Evolutionary conservation across 2,797 vertebrate genomes (phyloP), one percentile per base, ranked within the genome.

Genomic region (Orestias chungarensis): DNA sequence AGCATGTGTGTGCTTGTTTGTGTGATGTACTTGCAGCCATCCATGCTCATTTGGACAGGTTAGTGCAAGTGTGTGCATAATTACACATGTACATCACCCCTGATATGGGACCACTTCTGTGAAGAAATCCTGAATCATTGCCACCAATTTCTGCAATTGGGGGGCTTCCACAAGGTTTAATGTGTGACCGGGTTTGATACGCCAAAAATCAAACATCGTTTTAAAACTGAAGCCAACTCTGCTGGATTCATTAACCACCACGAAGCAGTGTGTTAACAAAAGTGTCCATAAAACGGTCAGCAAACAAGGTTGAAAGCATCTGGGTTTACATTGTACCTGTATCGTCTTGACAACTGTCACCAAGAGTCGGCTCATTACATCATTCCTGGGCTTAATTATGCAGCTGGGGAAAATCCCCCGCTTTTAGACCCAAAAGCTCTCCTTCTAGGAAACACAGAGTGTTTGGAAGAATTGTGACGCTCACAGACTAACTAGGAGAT

Each of bases 261-360:
- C 9, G 18, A 46, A 62, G 76, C 55, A 43, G n/a, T 25, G n/a
- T 17, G 73, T 72, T 49, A 42, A 33, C 70, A 55, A n/a, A 74
- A 59, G 64, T 70, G 20, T 59, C 65, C 52, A 9, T 52, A 61
- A 71, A 33, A 52, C 33, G 9, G 47, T 62, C 35, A 55, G 54
- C 47, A n/a, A n/a, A n/a, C 64, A 54, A 78, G 72, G 47, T 66
- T 70, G 49, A 75, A 68, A 27, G 64, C 76, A 52, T 80, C 75
- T 66, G 68, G 55, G 74, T 89, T 87, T 87, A 83, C 74, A 74
- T 74, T 68, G 72, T 86, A 91, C 88, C 88, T 88, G 88, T n/a
- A n/a, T 91, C 57, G 86, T 64, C 89, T 70, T 91, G 85, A 90
- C 90, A 86, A 92, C 88, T 84, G 84, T 87, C 84, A 92, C 89